A percentile compares a stretch with the other conserved stretches of the same genome.
phyloP scores from a whole-genome alignment of 2,888 invertebrate genomes.

The Bombylius major region DNA sequence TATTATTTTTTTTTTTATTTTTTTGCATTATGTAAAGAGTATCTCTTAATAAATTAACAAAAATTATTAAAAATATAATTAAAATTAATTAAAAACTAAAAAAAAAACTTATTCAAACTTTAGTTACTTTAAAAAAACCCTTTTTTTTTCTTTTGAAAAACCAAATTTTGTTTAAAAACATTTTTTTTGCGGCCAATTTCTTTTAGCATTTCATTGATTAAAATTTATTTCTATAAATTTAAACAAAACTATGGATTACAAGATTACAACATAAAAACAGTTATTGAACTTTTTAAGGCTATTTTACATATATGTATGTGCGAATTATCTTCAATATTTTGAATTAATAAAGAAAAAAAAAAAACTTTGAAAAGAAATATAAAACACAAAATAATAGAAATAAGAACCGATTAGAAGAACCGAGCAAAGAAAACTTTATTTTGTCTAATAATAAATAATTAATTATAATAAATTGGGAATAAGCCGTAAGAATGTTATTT shows the following conservation, averaged over 20 bases:
- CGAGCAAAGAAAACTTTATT: background rate
- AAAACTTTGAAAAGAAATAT: too few species aligned
- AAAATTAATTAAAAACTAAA: too few species aligned
- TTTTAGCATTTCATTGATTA: background rate
- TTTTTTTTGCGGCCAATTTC: conserved; percentile 4
- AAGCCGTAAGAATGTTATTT: conserved; percentile 8
- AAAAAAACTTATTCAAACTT: too few species aligned
- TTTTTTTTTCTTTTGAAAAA: background rate
- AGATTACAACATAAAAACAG: background rate
- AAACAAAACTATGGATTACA: background rate
- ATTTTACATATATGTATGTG: too few species aligned
- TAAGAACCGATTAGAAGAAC: too few species aligned
- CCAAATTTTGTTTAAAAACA: conserved; percentile 6
- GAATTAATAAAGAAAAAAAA: too few species aligned
- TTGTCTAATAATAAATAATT: conserved; percentile 2
- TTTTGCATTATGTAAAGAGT: conserved; percentile 6
- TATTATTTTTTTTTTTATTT: too few species aligned
- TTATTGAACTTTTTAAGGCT: background rate
- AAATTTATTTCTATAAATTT: background rate
- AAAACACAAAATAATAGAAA: too few species aligned
- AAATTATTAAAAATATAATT: background rate
- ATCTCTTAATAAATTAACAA: conserved; percentile 3
- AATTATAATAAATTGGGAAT: conserved; percentile 3
- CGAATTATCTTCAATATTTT: too few species aligned
- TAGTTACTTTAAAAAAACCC: too few species aligned